Percentiles rank a stretch among this genome's conserved stretches.
Evolutionary conservation across 2,797 vertebrate species (phyloP).

Genomic region (Acipenser transmontanus): DNA sequence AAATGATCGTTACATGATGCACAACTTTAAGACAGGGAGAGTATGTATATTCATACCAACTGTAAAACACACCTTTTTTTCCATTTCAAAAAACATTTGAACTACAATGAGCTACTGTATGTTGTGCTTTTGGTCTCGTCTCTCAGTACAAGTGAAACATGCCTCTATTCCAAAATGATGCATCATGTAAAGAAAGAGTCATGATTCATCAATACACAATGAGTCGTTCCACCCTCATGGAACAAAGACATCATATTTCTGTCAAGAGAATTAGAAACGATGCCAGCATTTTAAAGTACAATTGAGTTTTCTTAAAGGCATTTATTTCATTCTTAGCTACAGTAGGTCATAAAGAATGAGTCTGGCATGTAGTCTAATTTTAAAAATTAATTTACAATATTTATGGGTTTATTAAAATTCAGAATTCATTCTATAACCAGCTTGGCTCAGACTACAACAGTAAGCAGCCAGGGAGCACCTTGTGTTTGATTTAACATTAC

Average conservation of each 20-base stretch:
- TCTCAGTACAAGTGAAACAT: no score
- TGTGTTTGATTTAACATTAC: slow-evolving; percentile 30
- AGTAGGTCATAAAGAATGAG: slow-evolving; percentile 6
- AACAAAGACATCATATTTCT: no score
- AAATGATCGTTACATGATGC: no score
- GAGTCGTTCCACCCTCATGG: no score
- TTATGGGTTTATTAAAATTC: slow-evolving; percentile 39
- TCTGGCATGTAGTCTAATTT: slow-evolving; percentile 12
- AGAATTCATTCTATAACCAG: slow-evolving; percentile 15
- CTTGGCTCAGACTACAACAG: slow-evolving; percentile 35
- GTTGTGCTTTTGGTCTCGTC: no score
- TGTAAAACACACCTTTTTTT: no score
- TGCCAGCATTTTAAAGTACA: neutral
- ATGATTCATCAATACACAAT: neutral
- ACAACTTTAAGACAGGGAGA: no score
- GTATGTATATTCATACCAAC: no score
- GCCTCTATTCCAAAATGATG: no score
- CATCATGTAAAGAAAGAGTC: neutral
- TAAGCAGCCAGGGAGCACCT: slow-evolving; percentile 38
- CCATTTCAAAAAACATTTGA: no score
- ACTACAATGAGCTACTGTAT: no score
- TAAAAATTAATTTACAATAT: slow-evolving; percentile 24
- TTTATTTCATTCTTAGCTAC: slow-evolving; percentile 3
- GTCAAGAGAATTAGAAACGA: no score
- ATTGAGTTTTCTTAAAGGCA: slow-evolving; percentile 4